Conservation (phyloP, 1,140 invertebrate species). For the Trichomalopsis sarcophagae region DNA sequence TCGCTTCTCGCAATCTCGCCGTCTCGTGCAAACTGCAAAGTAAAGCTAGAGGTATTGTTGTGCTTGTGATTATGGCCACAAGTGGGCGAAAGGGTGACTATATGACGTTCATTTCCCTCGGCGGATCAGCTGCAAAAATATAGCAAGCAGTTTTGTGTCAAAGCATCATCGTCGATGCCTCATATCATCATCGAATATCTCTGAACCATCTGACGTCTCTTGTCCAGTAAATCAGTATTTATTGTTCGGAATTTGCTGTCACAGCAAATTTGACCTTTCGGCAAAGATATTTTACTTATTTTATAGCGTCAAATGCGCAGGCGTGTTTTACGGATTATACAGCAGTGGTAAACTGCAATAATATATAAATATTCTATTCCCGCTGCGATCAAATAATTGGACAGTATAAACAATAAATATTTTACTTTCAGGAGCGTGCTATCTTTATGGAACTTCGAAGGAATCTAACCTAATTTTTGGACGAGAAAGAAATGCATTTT, state of each 20-base stretch:
- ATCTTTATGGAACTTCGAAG: not conserved
- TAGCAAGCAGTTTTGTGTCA: not conserved
- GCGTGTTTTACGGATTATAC: slow-evolving; percentile 8
- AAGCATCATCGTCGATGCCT: not conserved
- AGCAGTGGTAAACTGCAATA: not conserved
- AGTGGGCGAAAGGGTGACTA: slow-evolving; percentile 21
- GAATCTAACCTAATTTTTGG: slow-evolving; percentile 30
- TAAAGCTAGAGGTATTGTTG: not conserved
- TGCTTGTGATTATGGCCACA: slow-evolving; percentile 22
- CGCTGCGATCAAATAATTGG: not conserved
- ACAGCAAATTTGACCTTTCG: not conserved
- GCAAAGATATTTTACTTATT: not conserved
- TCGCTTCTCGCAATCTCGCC: not conserved
- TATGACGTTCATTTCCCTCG: not conserved
- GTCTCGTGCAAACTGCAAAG: not conserved
- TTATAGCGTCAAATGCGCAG: slow-evolving; percentile 22
- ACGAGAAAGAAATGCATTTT: not conserved
- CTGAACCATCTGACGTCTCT: not conserved
- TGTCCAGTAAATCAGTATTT: not conserved
- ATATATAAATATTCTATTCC: not conserved
- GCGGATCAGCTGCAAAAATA: not conserved
- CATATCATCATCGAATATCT: not conserved
- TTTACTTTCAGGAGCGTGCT: not conserved
- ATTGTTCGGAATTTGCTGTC: not conserved
- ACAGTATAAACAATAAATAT: not conserved